Evolutionary conservation across 2,797 vertebrate genomes (phyloP).

Genomic region (Chelmon rostratus): DNA sequence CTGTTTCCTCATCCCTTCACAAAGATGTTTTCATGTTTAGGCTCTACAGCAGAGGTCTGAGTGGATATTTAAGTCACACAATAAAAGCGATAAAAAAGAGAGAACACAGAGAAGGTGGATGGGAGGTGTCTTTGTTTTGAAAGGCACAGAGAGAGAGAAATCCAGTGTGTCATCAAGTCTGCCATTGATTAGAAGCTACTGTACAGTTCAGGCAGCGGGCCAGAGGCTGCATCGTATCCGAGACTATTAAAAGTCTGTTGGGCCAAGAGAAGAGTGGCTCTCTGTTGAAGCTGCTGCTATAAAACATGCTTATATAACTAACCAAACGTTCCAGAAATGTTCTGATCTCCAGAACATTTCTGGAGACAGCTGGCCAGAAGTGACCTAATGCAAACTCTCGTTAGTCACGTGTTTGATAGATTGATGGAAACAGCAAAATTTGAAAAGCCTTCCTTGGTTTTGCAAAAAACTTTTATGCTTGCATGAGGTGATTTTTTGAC

Average conservation of each 20-base stretch:
- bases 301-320: conserved; percentile 25
- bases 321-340: conserved; percentile 9
- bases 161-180: conserved; percentile 54
- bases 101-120: conserved; percentile 3
- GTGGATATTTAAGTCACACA: too few relatives aligned
- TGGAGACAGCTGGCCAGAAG: too few relatives aligned
- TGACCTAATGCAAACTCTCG: background rate
- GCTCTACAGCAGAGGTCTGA: too few relatives aligned
- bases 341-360: too few relatives aligned
- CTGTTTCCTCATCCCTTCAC: too few relatives aligned
- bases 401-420: background rate
- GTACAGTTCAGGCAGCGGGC: conserved; percentile 41
- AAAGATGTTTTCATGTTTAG: too few relatives aligned
- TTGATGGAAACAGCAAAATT: too few relatives aligned
- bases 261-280: conserved; percentile 15
- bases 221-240: conserved; percentile 51
- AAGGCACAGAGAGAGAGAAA: conserved; percentile 37
- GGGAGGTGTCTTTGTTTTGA: background rate
- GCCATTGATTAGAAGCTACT: conserved; percentile 54
- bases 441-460: too few relatives aligned
- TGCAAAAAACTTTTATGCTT: too few relatives aligned
- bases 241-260: conserved; percentile 45
- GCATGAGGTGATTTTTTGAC: too few relatives aligned
- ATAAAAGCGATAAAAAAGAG: background rate
- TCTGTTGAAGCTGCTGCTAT: conserved; percentile 18